A percentile compares a stretch with the other conserved stretches of the same genome.
Evolutionary conservation across 2,888 invertebrate genomes (phyloP).

Genomic region (Sicus ferrugineus): DNA sequence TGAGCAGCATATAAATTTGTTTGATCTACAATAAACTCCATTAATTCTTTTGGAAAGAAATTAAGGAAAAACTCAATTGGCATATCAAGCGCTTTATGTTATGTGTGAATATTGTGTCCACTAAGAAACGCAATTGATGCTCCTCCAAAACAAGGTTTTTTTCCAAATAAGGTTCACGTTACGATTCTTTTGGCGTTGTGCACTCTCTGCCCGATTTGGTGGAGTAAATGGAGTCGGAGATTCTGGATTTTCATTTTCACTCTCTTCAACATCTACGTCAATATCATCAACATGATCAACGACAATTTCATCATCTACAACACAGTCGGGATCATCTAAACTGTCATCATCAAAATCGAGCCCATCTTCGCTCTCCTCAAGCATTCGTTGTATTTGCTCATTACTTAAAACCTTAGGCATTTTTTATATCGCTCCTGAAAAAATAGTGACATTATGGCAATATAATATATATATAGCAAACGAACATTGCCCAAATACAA

Average conservation of each 20-base stretch:
- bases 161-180: background rate
- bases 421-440: too few relatives aligned
- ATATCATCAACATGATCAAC: background rate
- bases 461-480: background rate
- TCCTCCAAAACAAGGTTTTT: too few relatives aligned
- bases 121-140: background rate
- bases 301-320: background rate
- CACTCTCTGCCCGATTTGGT: too few relatives aligned
- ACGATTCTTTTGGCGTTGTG: background rate
- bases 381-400: too few relatives aligned
- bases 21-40: background rate
- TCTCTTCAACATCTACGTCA: background rate
- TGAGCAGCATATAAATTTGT: too few relatives aligned
- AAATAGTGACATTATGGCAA: conserved; percentile 7
- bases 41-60: conserved; percentile 4
- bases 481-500: background rate
- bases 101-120: background rate
- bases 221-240: too few relatives aligned
- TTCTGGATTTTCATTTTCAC: background rate
- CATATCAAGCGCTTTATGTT: background rate
- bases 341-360: too few relatives aligned
- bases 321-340: background rate
- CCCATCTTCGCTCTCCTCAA: too few relatives aligned
- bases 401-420: too few relatives aligned
- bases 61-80: background rate